phyloP scores from a whole-genome alignment of 2,888 invertebrate genomes.

The Scaptodrosophila latifasciaeformis region DNA sequence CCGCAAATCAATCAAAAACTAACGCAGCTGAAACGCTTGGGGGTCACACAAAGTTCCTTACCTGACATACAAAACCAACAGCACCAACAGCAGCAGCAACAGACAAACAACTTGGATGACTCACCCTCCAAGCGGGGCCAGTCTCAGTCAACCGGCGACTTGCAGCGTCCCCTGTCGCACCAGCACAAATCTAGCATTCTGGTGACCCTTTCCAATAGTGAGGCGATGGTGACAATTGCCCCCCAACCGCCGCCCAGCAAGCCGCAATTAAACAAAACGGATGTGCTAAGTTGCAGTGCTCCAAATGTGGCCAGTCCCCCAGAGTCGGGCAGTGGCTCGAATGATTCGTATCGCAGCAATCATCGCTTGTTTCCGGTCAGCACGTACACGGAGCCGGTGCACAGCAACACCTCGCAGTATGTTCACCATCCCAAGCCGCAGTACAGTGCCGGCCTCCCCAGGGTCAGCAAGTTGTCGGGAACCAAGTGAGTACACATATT shows the following conservation, averaged over 20 bases:
- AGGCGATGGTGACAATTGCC: slow-evolving; percentile 55
- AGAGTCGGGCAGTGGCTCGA: slow-evolving; percentile 22
- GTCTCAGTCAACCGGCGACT: slow-evolving; percentile 58
- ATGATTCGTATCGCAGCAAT: slow-evolving; percentile 73
- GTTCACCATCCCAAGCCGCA: slow-evolving; percentile 72
- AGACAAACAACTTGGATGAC: no score
- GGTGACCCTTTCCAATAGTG: slow-evolving; percentile 68
- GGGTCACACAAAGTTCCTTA: slow-evolving; percentile 60
- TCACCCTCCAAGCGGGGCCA: slow-evolving; percentile 36
- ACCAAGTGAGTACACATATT: slow-evolving; percentile 30
- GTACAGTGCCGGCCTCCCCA: slow-evolving; percentile 67
- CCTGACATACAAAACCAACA: slow-evolving; percentile 46
- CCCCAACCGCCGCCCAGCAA: slow-evolving; percentile 57
- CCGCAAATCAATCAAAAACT: slow-evolving; percentile 26
- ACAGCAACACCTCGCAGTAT: slow-evolving; percentile 71
- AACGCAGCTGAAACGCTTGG: slow-evolving; percentile 12
- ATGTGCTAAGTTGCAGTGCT: slow-evolving; percentile 50
- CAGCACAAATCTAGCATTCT: slow-evolving; percentile 71
- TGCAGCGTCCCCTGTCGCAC: slow-evolving; percentile 43
- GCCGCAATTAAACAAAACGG: slow-evolving; percentile 43
- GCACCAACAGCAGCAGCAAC: no score
- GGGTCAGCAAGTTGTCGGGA: slow-evolving; percentile 52
- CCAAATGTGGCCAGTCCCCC: slow-evolving; percentile 40
- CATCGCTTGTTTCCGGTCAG: slow-evolving; percentile 81
- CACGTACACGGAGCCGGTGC: slow-evolving; percentile 80